Base-by-base conservation (phyloP, 2,888 invertebrate genomes). In the Cremastobaeus sp. region DNA sequence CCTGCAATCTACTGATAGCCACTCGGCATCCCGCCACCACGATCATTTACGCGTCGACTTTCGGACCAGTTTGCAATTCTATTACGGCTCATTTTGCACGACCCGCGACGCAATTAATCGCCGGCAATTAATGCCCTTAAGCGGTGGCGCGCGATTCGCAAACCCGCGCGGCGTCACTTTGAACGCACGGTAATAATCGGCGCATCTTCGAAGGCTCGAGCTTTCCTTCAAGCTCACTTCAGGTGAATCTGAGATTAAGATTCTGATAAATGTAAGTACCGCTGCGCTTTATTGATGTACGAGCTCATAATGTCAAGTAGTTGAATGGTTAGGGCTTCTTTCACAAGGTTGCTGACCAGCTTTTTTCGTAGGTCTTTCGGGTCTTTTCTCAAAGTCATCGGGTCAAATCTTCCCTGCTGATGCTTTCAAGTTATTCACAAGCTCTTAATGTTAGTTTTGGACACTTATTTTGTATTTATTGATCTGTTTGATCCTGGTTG, bases 1-100 rank as follows among this genome's bases (percentile, higher is more conserved):
- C 77, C 84, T 80, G 85, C 86, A 86, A 85, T 84, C 84, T 78
- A 62, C 64, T 78, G 79, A 79, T 78, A 77, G 78, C 77, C 79
- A 79, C 75, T 78, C 74, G 52, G 62, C 52, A 37, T 39, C 25
- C 62, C 37, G 70, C 59, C 47, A 37, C 28, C 41, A 47, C 69
- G 69, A 72, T 70, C 73, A 72, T 54, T 76, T 64, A 47, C 59
- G 48, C 54, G 71, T 59, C 54, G 62, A 69, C 74, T 41, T 62
- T 54, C 68, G 35, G 52, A 34, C 52, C 45, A 57, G 57, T 62
- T 68, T 68, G 20, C 45, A 64, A 60, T 64, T 59, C 57, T 32
- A 48, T 34, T 37, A n/a, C 50, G 32, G 28, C 18, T 34, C 34
- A 17, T 45, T 37, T 45, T 25, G 18, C 34, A 30, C 12, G 25